Evolutionary conservation across 2,888 invertebrate species (phyloP).

Genomic region (Epinotia brunnichana): DNA sequence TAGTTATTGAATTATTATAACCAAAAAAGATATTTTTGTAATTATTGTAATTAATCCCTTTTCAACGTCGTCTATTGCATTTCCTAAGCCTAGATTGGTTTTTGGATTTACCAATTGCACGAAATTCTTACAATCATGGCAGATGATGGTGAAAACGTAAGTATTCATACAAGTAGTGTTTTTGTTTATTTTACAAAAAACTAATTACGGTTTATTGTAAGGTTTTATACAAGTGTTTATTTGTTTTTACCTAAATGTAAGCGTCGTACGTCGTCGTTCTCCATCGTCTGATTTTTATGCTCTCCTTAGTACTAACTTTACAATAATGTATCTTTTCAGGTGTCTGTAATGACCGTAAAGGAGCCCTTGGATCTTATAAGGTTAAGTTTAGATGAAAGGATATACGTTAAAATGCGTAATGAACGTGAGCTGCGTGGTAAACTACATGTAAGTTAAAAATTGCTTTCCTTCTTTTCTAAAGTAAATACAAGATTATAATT

Average conservation of each 20-base stretch:
- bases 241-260: too few species aligned
- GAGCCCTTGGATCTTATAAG: slow-evolving; percentile 98
- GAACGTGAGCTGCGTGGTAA: slow-evolving; percentile 98
- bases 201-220: not conserved
- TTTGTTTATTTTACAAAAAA: slow-evolving; percentile 1
- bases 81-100: not conserved
- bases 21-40: slow-evolving; percentile 9
- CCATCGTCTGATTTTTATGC: not conserved
- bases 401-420: slow-evolving; percentile 99
- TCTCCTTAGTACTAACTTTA: not conserved
- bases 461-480: too few species aligned
- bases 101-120: not conserved
- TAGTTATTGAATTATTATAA: slow-evolving; percentile 14
- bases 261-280: too few species aligned
- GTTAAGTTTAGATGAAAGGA: slow-evolving; percentile 98
- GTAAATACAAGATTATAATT: too few species aligned
- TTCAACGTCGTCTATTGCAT: not conserved
- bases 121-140: slow-evolving; percentile 59
- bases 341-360: slow-evolving; percentile 95
- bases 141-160: slow-evolving; percentile 78
- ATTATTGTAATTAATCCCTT: not conserved
- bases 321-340: slow-evolving; percentile 78
- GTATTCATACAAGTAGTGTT: slow-evolving; percentile 39
- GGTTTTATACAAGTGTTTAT: too few species aligned
- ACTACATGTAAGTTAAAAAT: slow-evolving; percentile 90